Evolutionary conservation across 1,140 invertebrate genomes (phyloP), one percentile per base, ranked within the genome.

Genomic region (Metopolophium dirhodum): DNA sequence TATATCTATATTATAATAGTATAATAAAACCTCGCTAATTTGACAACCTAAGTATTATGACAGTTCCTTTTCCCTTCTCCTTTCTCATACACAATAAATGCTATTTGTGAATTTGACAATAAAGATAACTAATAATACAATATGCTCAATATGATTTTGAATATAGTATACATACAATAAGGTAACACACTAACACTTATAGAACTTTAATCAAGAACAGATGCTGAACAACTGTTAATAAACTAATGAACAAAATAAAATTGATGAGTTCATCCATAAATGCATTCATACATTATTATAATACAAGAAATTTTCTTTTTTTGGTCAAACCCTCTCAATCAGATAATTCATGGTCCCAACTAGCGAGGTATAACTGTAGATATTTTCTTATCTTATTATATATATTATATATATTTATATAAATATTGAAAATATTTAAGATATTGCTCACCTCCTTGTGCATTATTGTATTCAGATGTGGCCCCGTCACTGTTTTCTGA

Each of bases 391-490:
- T 18, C 14, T 18, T 51, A 51, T 18, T 22, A 37, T 45, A 26
- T 85, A 41, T 26, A 82, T 23, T n/a, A n/a, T n/a, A n/a, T n/a
- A n/a, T n/a, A n/a, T n/a, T n/a, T n/a, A n/a, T n/a, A n/a, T n/a
- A n/a, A n/a, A n/a, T n/a, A n/a, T 57, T 57, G 30, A 89, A 89
- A 89, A 91, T n/a, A 93, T 51, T 93, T 26, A 85, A 30, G 26
- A 68, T 57, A 57, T 30, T 68, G 94, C 94, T 94, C 49, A 95
- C 94, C 82, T 49, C 94, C 94, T 83, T 94, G 93, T 51, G 93
- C 94, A 45, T 94, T 90, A 93, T 94, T 95, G 89, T 94, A 95
- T 41, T 95, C 94, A n/a, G 94, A 94, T 51, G 94, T 94, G 11
- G 94, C 94, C 26, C 94, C 93, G 41, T 95, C 94, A 86, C 94